Evolutionary conservation across 2,888 invertebrate species (phyloP), one percentile per base, ranked within the genome.

Genomic region (Phengaris alcon): DNA sequence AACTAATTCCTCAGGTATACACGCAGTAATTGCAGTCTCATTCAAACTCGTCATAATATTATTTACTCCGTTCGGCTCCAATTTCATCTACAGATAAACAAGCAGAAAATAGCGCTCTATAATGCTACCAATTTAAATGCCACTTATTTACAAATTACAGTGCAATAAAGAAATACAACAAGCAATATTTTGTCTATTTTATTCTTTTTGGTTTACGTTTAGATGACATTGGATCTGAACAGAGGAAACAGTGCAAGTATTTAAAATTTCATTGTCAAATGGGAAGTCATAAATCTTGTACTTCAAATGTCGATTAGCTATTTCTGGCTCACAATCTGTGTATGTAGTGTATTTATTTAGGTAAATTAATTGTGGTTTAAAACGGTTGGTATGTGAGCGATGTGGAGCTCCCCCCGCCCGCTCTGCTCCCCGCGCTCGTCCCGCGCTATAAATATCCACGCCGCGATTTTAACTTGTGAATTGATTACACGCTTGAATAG

Each of bases 251-350:
- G 6, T 22, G 59, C 22, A 22, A 22, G 22, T 59, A 10, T 59
- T 59, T 35, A 59, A 59, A 59, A 22, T 59, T 9, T 22, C 22
- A 22, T 59, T 57, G 57, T 57, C 57, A 15, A 57, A 15, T n/a
- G 59, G 59, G 59, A 59, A 59, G 59, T 59, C 59, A 59, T 59
- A 59, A 59, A 59, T 59, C 59, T 59, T 22, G 59, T 22, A 59
- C 22, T 59, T 59, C 10, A 59, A 59, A 59, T 59, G 59, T 35
- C 59, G 22, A 59, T 59, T 22, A 59, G 59, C 59, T 35, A 59
- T 59, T 59, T 59, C 22, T 22, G 59, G 59, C 15, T 59, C 59
- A 59, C 22, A 10, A 59, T 59, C 1, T 22, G 22, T 59, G 22
- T 35, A 35, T 22, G 22, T 59, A 22, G 59, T 22, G 59, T 59